Evolutionary conservation across 2,888 invertebrate genomes (phyloP), one percentile per base, ranked within the genome.

Genomic region (Cinara cedri): DNA sequence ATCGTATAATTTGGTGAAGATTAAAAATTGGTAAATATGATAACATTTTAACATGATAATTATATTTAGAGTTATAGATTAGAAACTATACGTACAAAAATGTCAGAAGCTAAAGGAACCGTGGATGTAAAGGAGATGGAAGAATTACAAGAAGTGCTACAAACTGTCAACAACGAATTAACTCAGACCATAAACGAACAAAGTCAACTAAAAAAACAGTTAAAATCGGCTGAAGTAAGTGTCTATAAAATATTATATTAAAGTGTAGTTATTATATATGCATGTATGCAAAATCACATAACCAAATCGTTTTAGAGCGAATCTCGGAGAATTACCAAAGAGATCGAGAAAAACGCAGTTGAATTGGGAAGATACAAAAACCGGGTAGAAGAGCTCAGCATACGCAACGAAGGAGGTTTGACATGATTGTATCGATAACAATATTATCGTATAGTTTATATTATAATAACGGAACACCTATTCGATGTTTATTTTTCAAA

Each of bases 1-100:
- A 0, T 86, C 89, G 11, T 91, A 91, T 83, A 86, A 87, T 55
- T 86, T 90, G 85, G 91, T 90, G 85, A 87, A 87, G 86, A 82
- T n/a, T 60, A 11, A n/a, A 46, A 4, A 34, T 34, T 34, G 34
- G 34, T 34, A 34, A 34, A 34, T 34, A 4, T 34, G 34, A 6
- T 34, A 34, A 34, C 3, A 34, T 34, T 34, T 4, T 34, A 34
- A 34, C 34, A 34, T 34, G 34, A 34, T 3, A 34, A 4, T 34
- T 34, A 51, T 66, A 57, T 81, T 21, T 74, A 83, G 83, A 82
- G 81, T 68, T 82, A 81, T 72, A 74, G 82, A 49, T 70, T 81
- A 42, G 81, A 81, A 63, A 78, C 46, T n/a, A 42, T 82, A 34
- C 81, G 82, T 54, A 81, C 78, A 6, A 80, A 81, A 65, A 80